A percentile compares a stretch with the other conserved stretches of the same genome.
These are phyloP conservation scores for Trichogramma evanescens DNA, from an alignment of 2,888 invertebrate species.

Conservation along the genomic window DNA sequence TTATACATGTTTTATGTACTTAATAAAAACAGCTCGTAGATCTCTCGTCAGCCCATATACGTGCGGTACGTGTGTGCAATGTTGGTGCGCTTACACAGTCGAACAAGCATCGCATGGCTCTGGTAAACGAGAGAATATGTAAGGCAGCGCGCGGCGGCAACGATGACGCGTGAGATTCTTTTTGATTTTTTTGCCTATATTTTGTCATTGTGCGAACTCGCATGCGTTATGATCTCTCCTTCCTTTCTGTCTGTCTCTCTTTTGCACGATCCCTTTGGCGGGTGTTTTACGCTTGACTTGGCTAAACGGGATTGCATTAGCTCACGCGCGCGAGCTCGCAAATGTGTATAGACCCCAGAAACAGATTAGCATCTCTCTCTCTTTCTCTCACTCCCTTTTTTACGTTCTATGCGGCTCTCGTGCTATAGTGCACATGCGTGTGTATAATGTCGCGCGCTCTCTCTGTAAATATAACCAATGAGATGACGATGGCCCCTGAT, in stretches of 20 bases:
- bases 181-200: conserved; percentile 23
- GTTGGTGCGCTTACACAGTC: conserved; percentile 9
- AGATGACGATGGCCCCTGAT: conserved; percentile 7
- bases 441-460: neutral
- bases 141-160: conserved; percentile 20
- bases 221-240: conserved; percentile 34
- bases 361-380: conserved; percentile 42
- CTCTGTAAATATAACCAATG: neutral
- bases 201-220: conserved; percentile 34
- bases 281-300: conserved; percentile 47
- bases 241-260: neutral
- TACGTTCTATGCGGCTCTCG: neutral
- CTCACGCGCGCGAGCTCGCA: conserved; percentile 27
- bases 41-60: conserved; percentile 21
- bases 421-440: neutral
- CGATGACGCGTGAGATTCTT: conserved; percentile 30
- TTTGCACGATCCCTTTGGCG: conserved; percentile 24
- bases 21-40: conserved; percentile 25
- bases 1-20: conserved; percentile 15
- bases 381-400: neutral
- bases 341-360: neutral
- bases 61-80: conserved; percentile 30
- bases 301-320: conserved; percentile 47
- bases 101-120: conserved; percentile 3
- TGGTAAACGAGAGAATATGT: conserved; percentile 4